Evolutionary conservation across 2,888 invertebrate genomes (phyloP).

Genomic region (Congeria kusceri): DNA sequence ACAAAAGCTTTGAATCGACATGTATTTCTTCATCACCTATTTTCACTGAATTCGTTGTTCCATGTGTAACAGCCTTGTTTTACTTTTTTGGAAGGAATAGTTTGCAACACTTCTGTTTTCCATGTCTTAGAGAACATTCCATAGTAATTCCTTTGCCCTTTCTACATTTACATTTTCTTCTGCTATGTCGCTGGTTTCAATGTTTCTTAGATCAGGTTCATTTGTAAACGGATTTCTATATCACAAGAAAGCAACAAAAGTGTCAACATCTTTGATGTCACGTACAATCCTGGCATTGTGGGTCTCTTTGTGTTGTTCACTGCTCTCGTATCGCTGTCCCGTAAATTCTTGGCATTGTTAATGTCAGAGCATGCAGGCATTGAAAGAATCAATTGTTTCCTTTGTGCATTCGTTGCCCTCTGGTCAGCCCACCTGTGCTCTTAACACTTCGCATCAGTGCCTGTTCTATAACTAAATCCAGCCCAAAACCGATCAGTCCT

Average conservation of each 20-base stretch:
- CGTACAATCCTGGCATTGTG: slow-evolving; percentile 36
- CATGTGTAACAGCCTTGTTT: slow-evolving; percentile 50
- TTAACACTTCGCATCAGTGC: slow-evolving; percentile 68
- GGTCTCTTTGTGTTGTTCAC: slow-evolving; percentile 55
- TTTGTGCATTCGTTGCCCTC: slow-evolving; percentile 60
- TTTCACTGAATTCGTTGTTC: slow-evolving; percentile 5
- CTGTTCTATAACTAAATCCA: slow-evolving; percentile 46
- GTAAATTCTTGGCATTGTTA: slow-evolving; percentile 36
- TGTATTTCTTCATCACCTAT: slow-evolving; percentile 4
- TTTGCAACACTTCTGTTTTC: slow-evolving; percentile 38
- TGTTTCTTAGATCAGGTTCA: slow-evolving; percentile 55
- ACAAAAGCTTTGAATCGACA: neutral
- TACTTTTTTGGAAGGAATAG: slow-evolving; percentile 50
- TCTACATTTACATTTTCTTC: slow-evolving; percentile 63
- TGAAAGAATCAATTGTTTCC: slow-evolving; percentile 60
- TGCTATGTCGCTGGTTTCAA: slow-evolving; percentile 65
- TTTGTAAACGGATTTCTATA: slow-evolving; percentile 61
- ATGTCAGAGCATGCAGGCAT: slow-evolving; percentile 60
- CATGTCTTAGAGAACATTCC: slow-evolving; percentile 53
- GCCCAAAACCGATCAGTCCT: slow-evolving; percentile 30
- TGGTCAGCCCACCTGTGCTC: slow-evolving; percentile 62
- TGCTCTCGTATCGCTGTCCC: slow-evolving; percentile 18
- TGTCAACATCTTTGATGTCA: slow-evolving; percentile 53
- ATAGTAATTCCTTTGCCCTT: slow-evolving; percentile 53
- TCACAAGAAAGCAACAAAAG: slow-evolving; percentile 43